phyloP scores from a whole-genome alignment of 2,797 vertebrate species.

The Scomberomorus guttatus region DNA sequence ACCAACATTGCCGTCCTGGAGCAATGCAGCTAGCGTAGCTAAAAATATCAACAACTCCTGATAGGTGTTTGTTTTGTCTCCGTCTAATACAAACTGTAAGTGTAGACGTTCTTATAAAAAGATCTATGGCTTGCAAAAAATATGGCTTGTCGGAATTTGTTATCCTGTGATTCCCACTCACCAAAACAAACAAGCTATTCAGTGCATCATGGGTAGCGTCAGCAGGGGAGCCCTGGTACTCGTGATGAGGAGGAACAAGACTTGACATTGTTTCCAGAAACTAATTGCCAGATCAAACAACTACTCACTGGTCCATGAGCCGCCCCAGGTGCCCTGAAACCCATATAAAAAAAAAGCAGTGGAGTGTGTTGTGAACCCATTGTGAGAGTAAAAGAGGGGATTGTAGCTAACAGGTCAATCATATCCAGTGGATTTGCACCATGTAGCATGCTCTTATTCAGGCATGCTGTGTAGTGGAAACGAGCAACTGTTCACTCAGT shows the following conservation, averaged over 20 bases:
- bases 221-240: slow-evolving; percentile 49
- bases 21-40: too few relatives aligned
- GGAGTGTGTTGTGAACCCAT: slow-evolving; percentile 60
- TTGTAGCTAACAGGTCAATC: slow-evolving; percentile 67
- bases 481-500: slow-evolving; percentile 11
- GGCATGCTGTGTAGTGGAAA: slow-evolving; percentile 17
- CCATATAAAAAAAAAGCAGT: slow-evolving; percentile 62
- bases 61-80: neutral
- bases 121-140: neutral
- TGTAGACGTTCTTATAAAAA: neutral
- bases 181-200: slow-evolving; percentile 65
- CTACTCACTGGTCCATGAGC: slow-evolving; percentile 50
- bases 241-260: slow-evolving; percentile 72
- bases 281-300: slow-evolving; percentile 61
- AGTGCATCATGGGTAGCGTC: slow-evolving; percentile 43
- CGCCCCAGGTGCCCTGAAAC: slow-evolving; percentile 54
- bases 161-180: slow-evolving; percentile 11
- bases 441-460: slow-evolving; percentile 26
- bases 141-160: slow-evolving; percentile 17
- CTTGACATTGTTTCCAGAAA: slow-evolving; percentile 70
- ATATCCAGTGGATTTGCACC: slow-evolving; percentile 49
- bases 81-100: slow-evolving; percentile 6
- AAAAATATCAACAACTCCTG: neutral
- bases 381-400: slow-evolving; percentile 40
- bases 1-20: neutral